phyloP scores from a whole-genome alignment of 2,888 invertebrate species.

The Pristionchus mayeri region DNA sequence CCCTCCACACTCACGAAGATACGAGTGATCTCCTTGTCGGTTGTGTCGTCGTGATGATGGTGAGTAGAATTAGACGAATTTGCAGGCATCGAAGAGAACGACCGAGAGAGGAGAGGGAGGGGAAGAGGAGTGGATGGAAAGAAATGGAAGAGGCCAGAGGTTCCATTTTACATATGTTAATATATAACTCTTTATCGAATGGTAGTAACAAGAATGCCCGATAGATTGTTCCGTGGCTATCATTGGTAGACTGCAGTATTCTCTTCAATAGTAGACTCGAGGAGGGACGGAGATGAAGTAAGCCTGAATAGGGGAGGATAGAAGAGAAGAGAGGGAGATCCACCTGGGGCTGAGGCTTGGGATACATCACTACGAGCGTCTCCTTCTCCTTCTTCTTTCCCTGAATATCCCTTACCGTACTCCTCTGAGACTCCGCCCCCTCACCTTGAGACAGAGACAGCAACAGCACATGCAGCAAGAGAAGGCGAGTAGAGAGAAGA shows the following conservation, averaged over 20 bases:
- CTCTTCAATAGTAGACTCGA: slow-evolving; percentile 27
- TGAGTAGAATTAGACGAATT: background rate
- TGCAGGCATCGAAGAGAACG: background rate
- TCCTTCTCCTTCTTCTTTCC: slow-evolving; percentile 36
- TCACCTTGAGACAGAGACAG: slow-evolving; percentile 24
- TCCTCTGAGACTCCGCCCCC: background rate
- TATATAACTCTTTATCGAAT: slow-evolving; percentile 21
- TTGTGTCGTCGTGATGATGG: background rate
- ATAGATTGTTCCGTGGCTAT: background rate
- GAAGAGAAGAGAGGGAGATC: background rate
- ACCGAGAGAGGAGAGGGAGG: background rate
- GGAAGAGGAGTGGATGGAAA: background rate
- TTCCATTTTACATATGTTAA: background rate
- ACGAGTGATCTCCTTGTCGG: background rate
- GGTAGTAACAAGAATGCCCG: background rate
- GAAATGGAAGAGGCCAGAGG: background rate
- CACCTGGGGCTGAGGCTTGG: slow-evolving; percentile 8
- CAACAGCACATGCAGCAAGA: slow-evolving; percentile 6
- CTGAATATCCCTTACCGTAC: background rate
- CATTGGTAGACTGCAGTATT: background rate
- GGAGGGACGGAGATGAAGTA: slow-evolving; percentile 41
- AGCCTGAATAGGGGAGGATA: background rate
- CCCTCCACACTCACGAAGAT: background rate
- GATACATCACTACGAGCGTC: background rate
- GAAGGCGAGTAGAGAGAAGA: slow-evolving; percentile 36